Percentiles rank a stretch among this genome's conserved stretches.
phyloP scores from a whole-genome alignment of 1,140 invertebrate species.

The Brachionus asplanchnoidis region DNA sequence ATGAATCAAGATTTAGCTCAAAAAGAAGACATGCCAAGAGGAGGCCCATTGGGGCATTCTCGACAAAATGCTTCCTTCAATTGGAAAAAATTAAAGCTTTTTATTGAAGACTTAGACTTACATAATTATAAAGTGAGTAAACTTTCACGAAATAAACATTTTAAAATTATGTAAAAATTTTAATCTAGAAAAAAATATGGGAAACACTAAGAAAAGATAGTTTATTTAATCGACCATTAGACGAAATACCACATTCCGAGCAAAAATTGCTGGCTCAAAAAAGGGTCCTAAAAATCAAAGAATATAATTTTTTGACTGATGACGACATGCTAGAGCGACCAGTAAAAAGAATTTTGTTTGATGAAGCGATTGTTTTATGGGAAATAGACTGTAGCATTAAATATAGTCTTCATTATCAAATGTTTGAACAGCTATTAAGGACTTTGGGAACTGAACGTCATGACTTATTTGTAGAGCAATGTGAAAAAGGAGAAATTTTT shows the following conservation, averaged over 20 bases:
- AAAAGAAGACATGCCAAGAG: slow-evolving; percentile 43
- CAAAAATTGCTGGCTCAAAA: slow-evolving; percentile 3
- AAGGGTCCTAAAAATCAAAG: slow-evolving; percentile 62
- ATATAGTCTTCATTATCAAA: slow-evolving; percentile 50
- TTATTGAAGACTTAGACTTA: slow-evolving; percentile 68
- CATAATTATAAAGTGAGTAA: slow-evolving; percentile 66
- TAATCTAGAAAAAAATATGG: slow-evolving; percentile 71
- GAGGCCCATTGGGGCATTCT: slow-evolving; percentile 68
- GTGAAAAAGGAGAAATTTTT: slow-evolving; percentile 63
- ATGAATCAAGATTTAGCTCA: not conserved
- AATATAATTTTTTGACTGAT: slow-evolving; percentile 64
- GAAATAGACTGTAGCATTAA: slow-evolving; percentile 68
- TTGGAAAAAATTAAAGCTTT: slow-evolving; percentile 71
- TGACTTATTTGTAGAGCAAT: slow-evolving; percentile 65
- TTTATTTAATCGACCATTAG: slow-evolving; percentile 63
- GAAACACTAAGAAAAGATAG: slow-evolving; percentile 73
- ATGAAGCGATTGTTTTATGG: slow-evolving; percentile 64
- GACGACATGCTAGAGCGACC: slow-evolving; percentile 61
- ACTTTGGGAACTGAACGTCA: slow-evolving; percentile 69
- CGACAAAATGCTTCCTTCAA: slow-evolving; percentile 69
- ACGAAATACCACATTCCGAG: not conserved
- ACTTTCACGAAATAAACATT: not conserved
- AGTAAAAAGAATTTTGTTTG: slow-evolving; percentile 51
- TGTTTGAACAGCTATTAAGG: slow-evolving; percentile 50
- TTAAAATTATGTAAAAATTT: not conserved